Evolutionary conservation across 30 jellyfish, hydroid and myxozoan species (phyloP), one percentile per base, ranked within the genome.

Genomic region (Aurelia aurita complex sp. Pacific): DNA sequence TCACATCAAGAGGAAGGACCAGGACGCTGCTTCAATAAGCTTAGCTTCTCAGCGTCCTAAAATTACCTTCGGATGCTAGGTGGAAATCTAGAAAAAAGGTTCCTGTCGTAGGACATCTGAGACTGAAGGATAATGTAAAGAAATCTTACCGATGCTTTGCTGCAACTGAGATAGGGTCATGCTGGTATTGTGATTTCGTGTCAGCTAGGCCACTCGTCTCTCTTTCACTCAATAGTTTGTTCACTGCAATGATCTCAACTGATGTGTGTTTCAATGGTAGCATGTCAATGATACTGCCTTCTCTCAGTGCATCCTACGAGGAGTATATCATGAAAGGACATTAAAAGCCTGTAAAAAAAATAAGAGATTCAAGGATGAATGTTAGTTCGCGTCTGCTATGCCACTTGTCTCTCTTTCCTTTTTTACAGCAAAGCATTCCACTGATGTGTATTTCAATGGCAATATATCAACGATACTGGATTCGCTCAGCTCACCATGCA

Each of bases 201-300:
- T 94, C 99, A 38, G 99, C 96, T 52, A 94, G 67, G n/a, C 99
- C 99, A 70, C 97, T 94, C 12, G 97, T 72, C 68, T 89, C 99
- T 77, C 99, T 71, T 67, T 94, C 97, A 81, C 99, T 94, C 34
- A 88, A 65, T 35, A 94, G 67, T 64, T 94, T 94, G 54, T 85
- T 89, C 36, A 94, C 94, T 62, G 83, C 95, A 36, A 94, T 86
- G 65, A 94, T 89, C 35, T 94, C 97, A 84, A 86, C 73, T 32
- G 97, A 69, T 15, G 90, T 64, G 77, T 94, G 97, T 53, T 89
- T 89, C 90, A 89, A 43, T 10, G 99, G 99, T 0, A 94, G 79
- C 9, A 88, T 83, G 62, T 81, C 94, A 74, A 89, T 81, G 4
- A 94, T 69, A 80, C 79, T 71, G 7, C 61, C 79, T 68, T 64